Evolutionary conservation across 2,113 vertebrate genomes (phyloP).

Genomic region (Rhodinocichla rosea): DNA sequence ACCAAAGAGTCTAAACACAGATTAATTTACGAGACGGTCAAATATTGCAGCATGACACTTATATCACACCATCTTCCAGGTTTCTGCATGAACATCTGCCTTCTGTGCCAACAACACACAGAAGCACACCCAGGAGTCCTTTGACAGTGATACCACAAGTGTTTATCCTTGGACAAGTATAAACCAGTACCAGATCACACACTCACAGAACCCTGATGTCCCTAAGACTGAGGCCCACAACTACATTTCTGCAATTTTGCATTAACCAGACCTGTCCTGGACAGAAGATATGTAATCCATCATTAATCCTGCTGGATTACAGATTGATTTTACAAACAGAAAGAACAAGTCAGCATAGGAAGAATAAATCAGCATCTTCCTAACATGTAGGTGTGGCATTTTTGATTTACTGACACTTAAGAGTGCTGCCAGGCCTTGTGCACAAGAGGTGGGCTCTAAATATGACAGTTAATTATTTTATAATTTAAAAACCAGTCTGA

Average conservation of each 20-base stretch:
- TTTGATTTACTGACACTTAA: background rate
- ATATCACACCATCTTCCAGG: background rate
- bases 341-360: background rate
- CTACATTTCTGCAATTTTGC: background rate
- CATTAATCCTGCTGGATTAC: background rate
- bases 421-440: background rate
- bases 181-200: background rate
- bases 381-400: background rate
- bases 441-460: background rate
- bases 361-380: background rate
- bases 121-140: background rate
- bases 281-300: background rate
- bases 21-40: background rate
- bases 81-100: background rate
- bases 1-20: background rate
- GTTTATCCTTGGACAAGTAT: too few species aligned
- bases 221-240: background rate
- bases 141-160: rapidly evolving
- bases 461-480: background rate
- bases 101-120: background rate
- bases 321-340: background rate
- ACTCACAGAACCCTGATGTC: background rate
- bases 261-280: background rate
- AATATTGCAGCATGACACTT: background rate
- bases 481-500: background rate